Conservation (phyloP, 2,113 vertebrate species). For the Leuciscus idus region DNA sequence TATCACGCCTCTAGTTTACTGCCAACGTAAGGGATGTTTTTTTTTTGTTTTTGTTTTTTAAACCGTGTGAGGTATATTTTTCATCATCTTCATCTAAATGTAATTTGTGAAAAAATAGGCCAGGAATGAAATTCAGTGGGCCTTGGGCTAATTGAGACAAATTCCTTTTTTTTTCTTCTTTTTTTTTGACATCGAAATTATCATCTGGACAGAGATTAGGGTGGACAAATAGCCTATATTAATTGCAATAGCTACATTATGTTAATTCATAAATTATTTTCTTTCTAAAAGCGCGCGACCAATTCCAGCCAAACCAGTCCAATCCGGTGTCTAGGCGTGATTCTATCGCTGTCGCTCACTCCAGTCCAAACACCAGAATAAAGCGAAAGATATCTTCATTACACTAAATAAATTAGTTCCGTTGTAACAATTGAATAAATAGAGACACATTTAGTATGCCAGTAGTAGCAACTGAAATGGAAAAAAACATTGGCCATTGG, state of each 20-base stretch:
- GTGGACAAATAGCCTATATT: neutral
- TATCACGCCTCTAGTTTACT: slow-evolving; percentile 33
- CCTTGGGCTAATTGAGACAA: slow-evolving; percentile 3
- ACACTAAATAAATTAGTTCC: neutral
- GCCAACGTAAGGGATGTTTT: neutral
- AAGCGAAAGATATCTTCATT: neutral
- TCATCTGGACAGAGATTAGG: neutral
- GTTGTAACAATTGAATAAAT: neutral
- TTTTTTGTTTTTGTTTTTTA: neutral
- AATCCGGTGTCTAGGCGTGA: slow-evolving; percentile 55
- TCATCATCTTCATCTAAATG: neutral
- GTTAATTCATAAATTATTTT: neutral
- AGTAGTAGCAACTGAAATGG: slow-evolving; percentile 1
- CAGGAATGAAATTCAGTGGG: neutral
- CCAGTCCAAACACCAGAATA: neutral
- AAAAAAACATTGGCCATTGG: slow-evolving; percentile 16
- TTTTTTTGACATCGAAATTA: neutral
- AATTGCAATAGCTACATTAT: neutral
- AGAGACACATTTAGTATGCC: neutral
- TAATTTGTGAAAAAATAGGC: neutral
- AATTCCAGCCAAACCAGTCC: slow-evolving; percentile 54
- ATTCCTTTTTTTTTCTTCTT: neutral
- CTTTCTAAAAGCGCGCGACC: neutral
- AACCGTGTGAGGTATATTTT: neutral
- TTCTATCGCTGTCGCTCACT: slow-evolving; percentile 20